These are phyloP conservation scores for Phrynocephalus vlangalii DNA, from an alignment of 2,797 vertebrate species.

Conservation along the genomic window DNA sequence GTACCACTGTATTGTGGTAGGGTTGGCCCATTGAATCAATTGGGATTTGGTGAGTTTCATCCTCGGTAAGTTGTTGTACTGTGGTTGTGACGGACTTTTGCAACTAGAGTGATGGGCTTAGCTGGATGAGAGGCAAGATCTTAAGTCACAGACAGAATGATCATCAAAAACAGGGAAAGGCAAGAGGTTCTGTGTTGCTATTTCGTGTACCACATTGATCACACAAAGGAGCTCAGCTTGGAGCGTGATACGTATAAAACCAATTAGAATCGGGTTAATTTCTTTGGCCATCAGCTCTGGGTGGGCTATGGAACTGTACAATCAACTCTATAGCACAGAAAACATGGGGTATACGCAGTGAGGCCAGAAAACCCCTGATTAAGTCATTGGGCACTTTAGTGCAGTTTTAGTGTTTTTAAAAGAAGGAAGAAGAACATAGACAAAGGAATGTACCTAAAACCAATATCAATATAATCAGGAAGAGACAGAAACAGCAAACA, in stretches of 20 bases:
- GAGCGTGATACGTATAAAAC: not conserved
- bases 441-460: not conserved
- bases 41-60: too few relatives aligned
- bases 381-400: not conserved
- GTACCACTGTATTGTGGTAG: too few relatives aligned
- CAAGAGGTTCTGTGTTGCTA: too few relatives aligned
- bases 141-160: too few relatives aligned
- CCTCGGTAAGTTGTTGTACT: too few relatives aligned
- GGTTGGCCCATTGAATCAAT: too few relatives aligned
- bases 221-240: not conserved
- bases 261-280: not conserved
- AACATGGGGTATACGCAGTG: not conserved
- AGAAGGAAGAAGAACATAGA: not conserved
- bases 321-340: not conserved
- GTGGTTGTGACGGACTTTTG: too few relatives aligned
- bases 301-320: too few relatives aligned
- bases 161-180: too few relatives aligned
- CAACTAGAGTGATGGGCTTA: too few relatives aligned
- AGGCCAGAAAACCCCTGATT: not conserved
- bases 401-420: not conserved
- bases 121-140: too few relatives aligned
- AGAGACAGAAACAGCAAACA: not conserved
- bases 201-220: too few relatives aligned
- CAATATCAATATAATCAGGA: not conserved
- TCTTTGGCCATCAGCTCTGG: not conserved